phyloP scores from a whole-genome alignment of 2,113 vertebrate species.

The Alouatta palliata region DNA sequence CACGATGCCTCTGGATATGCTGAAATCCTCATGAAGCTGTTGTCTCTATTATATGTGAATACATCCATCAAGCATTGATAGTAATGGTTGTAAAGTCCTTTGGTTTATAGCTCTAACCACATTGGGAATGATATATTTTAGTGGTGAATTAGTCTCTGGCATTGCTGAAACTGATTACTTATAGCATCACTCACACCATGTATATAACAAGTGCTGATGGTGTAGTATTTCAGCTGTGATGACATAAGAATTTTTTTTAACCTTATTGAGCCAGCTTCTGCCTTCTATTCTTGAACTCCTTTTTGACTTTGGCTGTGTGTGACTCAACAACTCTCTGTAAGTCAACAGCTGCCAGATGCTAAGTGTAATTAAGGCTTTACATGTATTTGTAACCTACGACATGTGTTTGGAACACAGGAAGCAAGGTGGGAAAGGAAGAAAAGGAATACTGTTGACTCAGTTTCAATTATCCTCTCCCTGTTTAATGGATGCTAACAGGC shows the following conservation, averaged over 20 bases:
- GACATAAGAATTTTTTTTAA: background rate
- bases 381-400: slow-evolving; percentile 67
- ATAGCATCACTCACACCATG: background rate
- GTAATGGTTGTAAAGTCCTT: background rate
- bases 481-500: background rate
- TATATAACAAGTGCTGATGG: background rate
- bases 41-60: background rate
- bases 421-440: slow-evolving; percentile 75
- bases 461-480: slow-evolving; percentile 64
- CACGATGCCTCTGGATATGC: background rate
- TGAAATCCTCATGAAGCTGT: background rate
- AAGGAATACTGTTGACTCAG: slow-evolving; percentile 74
- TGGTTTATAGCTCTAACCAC: background rate
- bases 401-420: slow-evolving; percentile 76
- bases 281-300: slow-evolving; percentile 73
- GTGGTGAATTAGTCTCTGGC: background rate
- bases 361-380: slow-evolving; percentile 75
- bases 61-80: background rate
- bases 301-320: slow-evolving; percentile 72
- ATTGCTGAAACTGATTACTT: slow-evolving; percentile 43
- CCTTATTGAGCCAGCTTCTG: slow-evolving; percentile 29
- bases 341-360: slow-evolving; percentile 83
- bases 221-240: background rate
- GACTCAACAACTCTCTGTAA: slow-evolving; percentile 75
- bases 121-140: background rate